Percentiles rank a stretch among this genome's conserved stretches.
These are phyloP conservation scores for Acanthopleura granulata DNA, from an alignment of 2,888 invertebrate species.

Conservation along the genomic window DNA sequence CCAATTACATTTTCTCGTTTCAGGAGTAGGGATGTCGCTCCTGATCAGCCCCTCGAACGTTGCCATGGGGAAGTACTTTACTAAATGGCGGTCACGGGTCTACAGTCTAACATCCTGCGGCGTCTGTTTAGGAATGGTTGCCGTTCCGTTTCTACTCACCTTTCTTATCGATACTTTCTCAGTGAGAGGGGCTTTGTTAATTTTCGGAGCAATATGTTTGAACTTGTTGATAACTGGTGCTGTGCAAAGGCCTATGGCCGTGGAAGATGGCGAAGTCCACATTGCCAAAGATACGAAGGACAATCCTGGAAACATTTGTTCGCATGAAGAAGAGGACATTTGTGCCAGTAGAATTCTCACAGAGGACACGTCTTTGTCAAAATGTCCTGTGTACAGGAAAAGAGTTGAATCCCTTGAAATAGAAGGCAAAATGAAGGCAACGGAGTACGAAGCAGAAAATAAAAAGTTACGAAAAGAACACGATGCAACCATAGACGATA, in stretches of 20 bases:
- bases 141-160: neutral
- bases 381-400: no score
- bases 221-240: neutral
- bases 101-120: constrained; percentile 11
- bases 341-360: neutral
- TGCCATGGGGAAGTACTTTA: constrained; percentile 11
- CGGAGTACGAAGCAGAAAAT: neutral
- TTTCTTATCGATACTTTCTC: neutral
- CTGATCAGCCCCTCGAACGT: constrained; percentile 12
- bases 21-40: neutral
- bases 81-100: neutral
- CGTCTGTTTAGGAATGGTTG: neutral
- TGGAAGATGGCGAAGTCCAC: neutral
- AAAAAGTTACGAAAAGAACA: neutral
- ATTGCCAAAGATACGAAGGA: neutral
- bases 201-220: constrained; percentile 2
- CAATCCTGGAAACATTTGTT: neutral
- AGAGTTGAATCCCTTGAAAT: neutral
- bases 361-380: neutral
- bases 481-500: neutral
- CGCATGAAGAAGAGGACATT: neutral
- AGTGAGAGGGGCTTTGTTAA: neutral
- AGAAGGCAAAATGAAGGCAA: neutral
- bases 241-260: neutral
- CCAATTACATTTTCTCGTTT: neutral